These are phyloP conservation scores for Urophycis tenuis DNA, from an alignment of 2,797 vertebrate species.

Conservation along the genomic window DNA sequence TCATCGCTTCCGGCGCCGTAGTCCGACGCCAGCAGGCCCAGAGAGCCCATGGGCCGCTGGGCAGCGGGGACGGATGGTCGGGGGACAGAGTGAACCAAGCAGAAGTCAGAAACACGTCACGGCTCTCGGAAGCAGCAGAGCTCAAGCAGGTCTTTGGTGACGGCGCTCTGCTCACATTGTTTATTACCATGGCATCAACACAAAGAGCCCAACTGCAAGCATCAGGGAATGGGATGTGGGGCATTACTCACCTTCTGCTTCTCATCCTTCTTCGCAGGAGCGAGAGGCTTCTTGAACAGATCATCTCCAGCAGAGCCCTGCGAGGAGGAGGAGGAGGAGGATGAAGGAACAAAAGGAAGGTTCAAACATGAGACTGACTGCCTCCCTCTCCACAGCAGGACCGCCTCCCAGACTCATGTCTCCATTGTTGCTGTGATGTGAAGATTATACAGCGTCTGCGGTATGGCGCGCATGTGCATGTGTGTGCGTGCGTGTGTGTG, in stretches of 20 bases:
- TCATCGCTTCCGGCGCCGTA: constrained; percentile 95
- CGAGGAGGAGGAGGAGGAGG: neutral
- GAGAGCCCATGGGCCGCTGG: constrained; percentile 88
- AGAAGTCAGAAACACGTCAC: neutral
- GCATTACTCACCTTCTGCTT: constrained; percentile 77
- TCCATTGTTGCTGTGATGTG: neutral
- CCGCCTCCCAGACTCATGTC: neutral
- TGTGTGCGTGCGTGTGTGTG: neutral
- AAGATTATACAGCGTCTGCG: neutral
- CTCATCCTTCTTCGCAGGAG: constrained; percentile 84
- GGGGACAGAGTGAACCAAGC: neutral
- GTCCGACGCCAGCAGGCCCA: constrained; percentile 87
- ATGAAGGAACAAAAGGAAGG: neutral
- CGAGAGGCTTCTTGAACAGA: constrained; percentile 93
- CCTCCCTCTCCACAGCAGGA: neutral
- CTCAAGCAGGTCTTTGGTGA: neutral
- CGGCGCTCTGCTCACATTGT: neutral
- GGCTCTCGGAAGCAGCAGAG: neutral
- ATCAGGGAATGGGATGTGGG: neutral
- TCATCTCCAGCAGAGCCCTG: constrained; percentile 75
- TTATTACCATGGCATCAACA: neutral
- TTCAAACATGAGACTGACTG: neutral
- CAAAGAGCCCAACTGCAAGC: neutral
- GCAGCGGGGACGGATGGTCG: neutral
- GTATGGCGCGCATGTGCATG: too few species aligned